Evolutionary conservation across 2,797 vertebrate species (phyloP).

Genomic region (Onychomys torridus): DNA sequence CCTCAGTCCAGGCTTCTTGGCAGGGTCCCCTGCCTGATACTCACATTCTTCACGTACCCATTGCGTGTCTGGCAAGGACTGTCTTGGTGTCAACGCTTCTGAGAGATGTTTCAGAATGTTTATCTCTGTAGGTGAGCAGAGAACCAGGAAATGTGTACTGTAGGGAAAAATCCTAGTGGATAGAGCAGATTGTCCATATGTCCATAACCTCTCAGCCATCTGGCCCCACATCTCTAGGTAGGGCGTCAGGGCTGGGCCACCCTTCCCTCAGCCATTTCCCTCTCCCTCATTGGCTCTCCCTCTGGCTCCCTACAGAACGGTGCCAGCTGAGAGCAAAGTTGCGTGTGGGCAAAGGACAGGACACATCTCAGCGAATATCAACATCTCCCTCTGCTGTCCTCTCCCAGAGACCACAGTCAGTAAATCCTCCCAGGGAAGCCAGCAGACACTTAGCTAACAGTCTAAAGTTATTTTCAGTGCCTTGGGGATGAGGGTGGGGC

Average conservation of each 20-base stretch:
- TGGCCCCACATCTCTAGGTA: rapidly evolving
- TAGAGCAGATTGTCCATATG: rapidly evolving
- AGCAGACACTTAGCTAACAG: background rate
- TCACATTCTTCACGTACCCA: background rate
- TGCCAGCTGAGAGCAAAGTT: background rate
- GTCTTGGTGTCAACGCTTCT: background rate
- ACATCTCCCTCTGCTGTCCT: slow-evolving; percentile 49
- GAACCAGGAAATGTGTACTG: background rate
- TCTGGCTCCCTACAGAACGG: background rate
- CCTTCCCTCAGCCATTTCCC: background rate
- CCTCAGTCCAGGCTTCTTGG: background rate
- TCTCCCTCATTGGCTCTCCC: too few relatives aligned
- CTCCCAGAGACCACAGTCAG: background rate
- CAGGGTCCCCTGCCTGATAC: background rate
- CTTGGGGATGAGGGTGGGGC: background rate
- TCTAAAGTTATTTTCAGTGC: background rate
- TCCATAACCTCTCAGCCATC: background rate
- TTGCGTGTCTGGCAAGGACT: background rate
- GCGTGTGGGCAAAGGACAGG: background rate
- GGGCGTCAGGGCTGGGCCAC: background rate
- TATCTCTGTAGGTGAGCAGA: background rate
- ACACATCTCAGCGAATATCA: background rate
- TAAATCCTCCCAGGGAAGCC: background rate
- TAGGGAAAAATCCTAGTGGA: background rate
- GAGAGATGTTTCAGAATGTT: background rate